A percentile compares a stretch with the other conserved stretches of the same genome.
Conservation (phyloP, 2,888 invertebrate species). For the Dynastes maya region DNA sequence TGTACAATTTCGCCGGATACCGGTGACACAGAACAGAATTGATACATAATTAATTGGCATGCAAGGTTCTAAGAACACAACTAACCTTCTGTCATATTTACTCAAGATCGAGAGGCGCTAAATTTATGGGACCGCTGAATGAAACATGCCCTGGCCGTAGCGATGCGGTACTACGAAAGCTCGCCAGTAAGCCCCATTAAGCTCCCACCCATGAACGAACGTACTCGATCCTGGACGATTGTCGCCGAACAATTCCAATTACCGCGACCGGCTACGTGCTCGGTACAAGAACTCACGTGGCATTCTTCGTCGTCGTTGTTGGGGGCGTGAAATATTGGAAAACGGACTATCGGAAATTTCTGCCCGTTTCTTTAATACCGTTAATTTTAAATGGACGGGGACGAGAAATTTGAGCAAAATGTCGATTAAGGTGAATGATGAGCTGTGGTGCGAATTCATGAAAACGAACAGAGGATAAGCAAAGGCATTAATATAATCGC, state of each 20-base stretch:
- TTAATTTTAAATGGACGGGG: constrained; percentile 35
- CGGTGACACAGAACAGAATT: constrained; percentile 35
- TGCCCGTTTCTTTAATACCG: constrained; percentile 18
- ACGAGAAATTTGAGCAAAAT: constrained; percentile 27
- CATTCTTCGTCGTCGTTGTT: constrained; percentile 25
- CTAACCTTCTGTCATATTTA: constrained; percentile 60
- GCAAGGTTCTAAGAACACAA: constrained; percentile 54
- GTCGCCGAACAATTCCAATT: constrained; percentile 43
- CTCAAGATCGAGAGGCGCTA: constrained; percentile 47
- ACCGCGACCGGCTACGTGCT: constrained; percentile 19
- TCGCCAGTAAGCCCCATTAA: constrained; percentile 45
- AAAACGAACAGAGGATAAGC: neutral
- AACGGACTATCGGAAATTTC: constrained; percentile 39
- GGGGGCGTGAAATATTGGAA: constrained; percentile 27
- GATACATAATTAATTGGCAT: constrained; percentile 51
- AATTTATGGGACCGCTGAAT: constrained; percentile 40
- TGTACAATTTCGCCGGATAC: neutral
- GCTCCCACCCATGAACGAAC: constrained; percentile 44
- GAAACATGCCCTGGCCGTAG: constrained; percentile 47
- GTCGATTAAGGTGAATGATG: constrained; percentile 26
- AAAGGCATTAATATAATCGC: neutral
- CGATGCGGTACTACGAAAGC: constrained; percentile 50
- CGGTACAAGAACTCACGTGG: constrained; percentile 36
- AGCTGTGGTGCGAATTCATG: neutral
- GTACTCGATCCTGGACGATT: constrained; percentile 22